A percentile compares a stretch with the other conserved stretches of the same genome.
Conservation (phyloP, 2,888 invertebrate species). For the Beris morrisii region DNA sequence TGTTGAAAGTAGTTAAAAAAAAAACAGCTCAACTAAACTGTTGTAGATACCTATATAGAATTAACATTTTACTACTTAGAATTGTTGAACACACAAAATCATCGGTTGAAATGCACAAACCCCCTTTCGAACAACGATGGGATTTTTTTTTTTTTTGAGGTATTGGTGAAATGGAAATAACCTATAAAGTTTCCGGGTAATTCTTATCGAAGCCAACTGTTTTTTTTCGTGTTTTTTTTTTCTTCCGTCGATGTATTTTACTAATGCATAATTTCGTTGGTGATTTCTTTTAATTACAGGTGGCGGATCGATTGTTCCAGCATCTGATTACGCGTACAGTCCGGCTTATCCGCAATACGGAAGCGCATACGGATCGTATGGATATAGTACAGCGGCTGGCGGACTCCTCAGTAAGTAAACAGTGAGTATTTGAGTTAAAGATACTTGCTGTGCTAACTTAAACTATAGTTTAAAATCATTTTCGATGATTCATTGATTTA, state of each 20-base stretch:
- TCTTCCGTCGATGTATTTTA: background rate
- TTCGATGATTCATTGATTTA: background rate
- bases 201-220: background rate
- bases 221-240: background rate
- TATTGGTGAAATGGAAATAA: no score
- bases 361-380: constrained; percentile 62
- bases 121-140: no score
- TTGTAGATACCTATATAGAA: no score
- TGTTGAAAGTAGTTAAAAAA: no score
- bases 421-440: constrained; percentile 59
- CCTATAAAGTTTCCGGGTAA: background rate
- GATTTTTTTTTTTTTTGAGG: no score
- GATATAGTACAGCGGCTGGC: constrained; percentile 64
- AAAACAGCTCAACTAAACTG: no score
- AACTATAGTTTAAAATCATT: background rate
- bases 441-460: constrained; percentile 44
- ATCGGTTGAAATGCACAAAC: no score
- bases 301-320: constrained; percentile 64
- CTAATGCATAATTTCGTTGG: background rate
- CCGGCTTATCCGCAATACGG: constrained; percentile 65
- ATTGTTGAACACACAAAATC: no score
- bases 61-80: no score
- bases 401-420: constrained; percentile 72
- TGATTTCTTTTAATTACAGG: constrained; percentile 52
- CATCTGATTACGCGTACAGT: constrained; percentile 71